These are phyloP conservation scores for Daphoenositta chrysoptera DNA, from an alignment of 2,113 vertebrate genomes.

Conservation along the genomic window DNA sequence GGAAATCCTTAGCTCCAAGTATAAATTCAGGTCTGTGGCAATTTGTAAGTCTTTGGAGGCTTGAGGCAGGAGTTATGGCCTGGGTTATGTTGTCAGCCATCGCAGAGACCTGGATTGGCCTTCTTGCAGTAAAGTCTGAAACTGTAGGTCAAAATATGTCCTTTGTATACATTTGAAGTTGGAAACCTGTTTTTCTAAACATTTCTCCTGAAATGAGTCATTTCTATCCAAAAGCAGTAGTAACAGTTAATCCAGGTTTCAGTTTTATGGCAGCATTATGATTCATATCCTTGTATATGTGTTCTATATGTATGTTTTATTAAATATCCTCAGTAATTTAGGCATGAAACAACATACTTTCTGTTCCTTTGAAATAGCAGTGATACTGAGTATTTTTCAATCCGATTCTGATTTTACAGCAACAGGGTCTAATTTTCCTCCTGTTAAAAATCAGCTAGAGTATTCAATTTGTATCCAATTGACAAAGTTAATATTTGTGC, in stretches of 20 bases:
- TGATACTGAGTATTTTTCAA: not conserved
- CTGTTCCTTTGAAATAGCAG: not conserved
- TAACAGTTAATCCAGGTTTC: not conserved
- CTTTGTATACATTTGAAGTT: not conserved
- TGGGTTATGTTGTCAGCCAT: not conserved
- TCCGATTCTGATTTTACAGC: not conserved
- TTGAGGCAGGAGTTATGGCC: not conserved
- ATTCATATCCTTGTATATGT: not conserved
- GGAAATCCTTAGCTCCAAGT: not conserved
- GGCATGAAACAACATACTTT: not conserved
- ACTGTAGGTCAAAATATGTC: not conserved
- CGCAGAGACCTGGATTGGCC: not conserved
- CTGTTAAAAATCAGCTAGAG: not conserved
- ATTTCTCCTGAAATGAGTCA: not conserved
- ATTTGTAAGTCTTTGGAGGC: not conserved
- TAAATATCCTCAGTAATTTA: not conserved
- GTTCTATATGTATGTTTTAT: not conserved
- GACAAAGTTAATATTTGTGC: not conserved
- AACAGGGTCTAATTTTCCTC: not conserved
- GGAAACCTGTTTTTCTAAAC: not conserved
- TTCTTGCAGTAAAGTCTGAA: not conserved
- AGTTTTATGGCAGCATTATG: not conserved
- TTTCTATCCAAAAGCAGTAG: not conserved
- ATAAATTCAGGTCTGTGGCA: not conserved
- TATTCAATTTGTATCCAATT: not conserved